A percentile compares a stretch with the other conserved stretches of the same genome.
These are phyloP conservation scores for Oscheius sp. DNA, from an alignment of 1,140 invertebrate genomes.

Conservation along the genomic window DNA sequence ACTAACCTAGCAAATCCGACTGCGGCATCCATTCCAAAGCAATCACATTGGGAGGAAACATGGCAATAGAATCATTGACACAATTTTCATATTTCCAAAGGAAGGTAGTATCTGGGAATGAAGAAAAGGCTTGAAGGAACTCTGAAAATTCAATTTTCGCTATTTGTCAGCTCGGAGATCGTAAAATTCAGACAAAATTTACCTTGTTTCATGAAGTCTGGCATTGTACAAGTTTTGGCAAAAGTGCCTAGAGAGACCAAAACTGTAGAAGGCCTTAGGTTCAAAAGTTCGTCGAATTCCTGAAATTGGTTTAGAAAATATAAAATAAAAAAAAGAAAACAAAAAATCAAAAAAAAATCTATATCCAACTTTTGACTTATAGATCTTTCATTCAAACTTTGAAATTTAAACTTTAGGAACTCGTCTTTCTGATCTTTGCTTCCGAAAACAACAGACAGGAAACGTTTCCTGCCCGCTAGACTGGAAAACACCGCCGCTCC, in stretches of 20 bases:
- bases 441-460: no score
- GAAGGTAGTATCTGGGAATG: conserved; percentile 18
- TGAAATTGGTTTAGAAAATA: no score
- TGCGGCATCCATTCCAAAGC: conserved; percentile 25
- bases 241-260: conserved; percentile 26
- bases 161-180: no score
- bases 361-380: no score
- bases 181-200: neutral
- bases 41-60: conserved; percentile 8
- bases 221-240: neutral
- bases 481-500: no score
- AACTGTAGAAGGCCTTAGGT: neutral
- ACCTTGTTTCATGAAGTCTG: conserved; percentile 3
- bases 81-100: conserved; percentile 13
- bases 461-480: no score
- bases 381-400: no score
- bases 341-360: no score
- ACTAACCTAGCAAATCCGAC: conserved; percentile 24
- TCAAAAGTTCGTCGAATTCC: neutral
- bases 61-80: neutral
- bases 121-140: conserved; percentile 14
- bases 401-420: no score
- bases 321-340: no score
- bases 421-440: no score
- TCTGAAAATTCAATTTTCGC: no score